Base-by-base conservation (phyloP, 2,888 invertebrate species). In the Coelogynopora nodosa region DNA sequence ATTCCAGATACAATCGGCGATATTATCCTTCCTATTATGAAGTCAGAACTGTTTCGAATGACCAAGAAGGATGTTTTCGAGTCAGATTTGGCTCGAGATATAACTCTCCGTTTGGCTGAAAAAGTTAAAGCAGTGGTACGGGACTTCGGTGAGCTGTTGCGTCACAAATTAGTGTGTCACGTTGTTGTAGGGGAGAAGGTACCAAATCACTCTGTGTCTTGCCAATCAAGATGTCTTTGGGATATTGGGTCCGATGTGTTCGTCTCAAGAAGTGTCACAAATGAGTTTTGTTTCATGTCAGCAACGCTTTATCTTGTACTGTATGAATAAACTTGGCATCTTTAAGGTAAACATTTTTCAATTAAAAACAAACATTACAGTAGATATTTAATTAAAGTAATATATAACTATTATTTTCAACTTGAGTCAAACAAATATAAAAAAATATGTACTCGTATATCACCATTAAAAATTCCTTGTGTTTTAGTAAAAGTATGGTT, bases 151-250 rank as follows among this genome's bases (percentile, higher is more conserved):
- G 18, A 74, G 23, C 5, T 74, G 5, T 23, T 26, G 2, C 74
- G 74, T 23, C 74, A 74, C 74, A 74, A 74, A 23, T 74, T 74
- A 23, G 23, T 74, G 5, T 74, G 74, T 23, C 23, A 23, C 23
- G 74, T 74, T 5, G 74, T 74, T 2, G 27, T 74, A 5, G 74
- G 74, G 5, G 74, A 74, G 74, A 2, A n/a, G 10, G 23, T 74
- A 13, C 74, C 74, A 13, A 23, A 26, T 5, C 74, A 74, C 27
- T 74, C 74, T 5, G 27, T 74, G 2, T 74, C 10, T 13, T 74
- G 27, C 23, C 74, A 74, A 23, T 74, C 74, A 13, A 13, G 74
- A 74, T 74, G 74, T 74, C 74, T 74, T 74, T 74, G 74, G 74
- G 74, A 74, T 26, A 26, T 74, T 10, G 74, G 74, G 2, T 26